Conservation (phyloP, 2,797 vertebrate genomes). For the Anomalospiza imberbis region DNA sequence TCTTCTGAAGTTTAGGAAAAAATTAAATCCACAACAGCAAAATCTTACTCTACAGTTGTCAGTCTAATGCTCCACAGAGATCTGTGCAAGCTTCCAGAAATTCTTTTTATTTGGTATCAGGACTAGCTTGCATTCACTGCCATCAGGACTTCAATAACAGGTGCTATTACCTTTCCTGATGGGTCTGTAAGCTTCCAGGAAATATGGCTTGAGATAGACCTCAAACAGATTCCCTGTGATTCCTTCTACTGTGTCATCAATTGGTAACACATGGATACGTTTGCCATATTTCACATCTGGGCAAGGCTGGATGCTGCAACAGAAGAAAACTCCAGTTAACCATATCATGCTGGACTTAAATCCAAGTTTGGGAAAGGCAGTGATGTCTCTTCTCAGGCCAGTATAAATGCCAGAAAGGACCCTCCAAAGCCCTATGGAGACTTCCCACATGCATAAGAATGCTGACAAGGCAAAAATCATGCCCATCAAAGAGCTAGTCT, state of each 20-base stretch:
- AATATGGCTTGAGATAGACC: slow-evolving; percentile 98
- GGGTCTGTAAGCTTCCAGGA: slow-evolving; percentile 83
- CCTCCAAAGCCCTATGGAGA: background rate
- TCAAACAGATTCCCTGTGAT: slow-evolving; percentile 95
- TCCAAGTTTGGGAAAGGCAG: background rate
- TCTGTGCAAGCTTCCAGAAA: background rate
- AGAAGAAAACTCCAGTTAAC: slow-evolving; percentile 59
- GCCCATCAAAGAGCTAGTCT: background rate
- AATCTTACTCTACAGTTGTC: background rate
- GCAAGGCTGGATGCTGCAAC: slow-evolving; percentile 92
- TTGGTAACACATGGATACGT: slow-evolving; percentile 95
- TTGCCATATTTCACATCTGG: slow-evolving; percentile 98
- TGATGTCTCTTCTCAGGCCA: background rate
- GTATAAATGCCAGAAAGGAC: background rate
- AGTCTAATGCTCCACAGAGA: background rate
- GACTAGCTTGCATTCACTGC: background rate
- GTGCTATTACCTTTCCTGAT: slow-evolving; percentile 89
- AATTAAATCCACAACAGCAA: background rate
- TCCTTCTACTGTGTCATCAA: slow-evolving; percentile 97
- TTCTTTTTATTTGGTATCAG: background rate
- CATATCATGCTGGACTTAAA: background rate
- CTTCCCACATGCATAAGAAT: background rate
- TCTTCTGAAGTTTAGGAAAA: background rate
- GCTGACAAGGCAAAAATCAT: background rate
- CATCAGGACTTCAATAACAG: background rate